Base-by-base conservation (phyloP, 1,140 invertebrate genomes). In the Triops longicaudatus region DNA sequence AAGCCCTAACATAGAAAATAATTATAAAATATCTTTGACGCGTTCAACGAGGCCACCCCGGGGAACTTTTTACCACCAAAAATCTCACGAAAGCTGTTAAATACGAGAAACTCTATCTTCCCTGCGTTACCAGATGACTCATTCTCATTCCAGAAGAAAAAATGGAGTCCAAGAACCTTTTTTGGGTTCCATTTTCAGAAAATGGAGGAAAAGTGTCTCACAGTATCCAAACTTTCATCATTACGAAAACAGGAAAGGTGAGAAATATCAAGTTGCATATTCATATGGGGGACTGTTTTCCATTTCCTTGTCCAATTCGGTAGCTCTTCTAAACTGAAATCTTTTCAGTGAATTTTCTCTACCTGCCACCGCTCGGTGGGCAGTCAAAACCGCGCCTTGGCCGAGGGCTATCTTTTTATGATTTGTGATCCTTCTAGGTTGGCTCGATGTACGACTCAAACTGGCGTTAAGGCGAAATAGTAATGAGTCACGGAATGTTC, bases 211-310 rank as follows among this genome's bases (percentile, higher is more conserved):
- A 37, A 37, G 7, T 7, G 7, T 37, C 31, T 37, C 31, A 37
- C 31, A 37, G 31, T 37, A 37, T 7, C 31, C 31, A 37, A 37
- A 37, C 31, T 37, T 37, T 37, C 7, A 2, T 37, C 31, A 37
- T 37, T 37, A 37, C 22, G 50, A 22, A 63, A n/a, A 17, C 22
- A n/a, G 22, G 22, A 63, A 63, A 22, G 50, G 50, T 63, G 50
- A 63, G 50, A 63, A 63, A 63, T 63, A 22, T 63, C 50, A 22
- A 22, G 50, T 63, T 63, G 50, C 50, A 63, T 63, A 63, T 63
- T 63, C 50, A 63, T 63, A 22, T 63, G 14, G 14, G 50, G 17
- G n/a, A 63, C 50, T 17, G 14, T 17, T 63, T 63, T 63, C 50
- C 50, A 63, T 63, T 63, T 63, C 17, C 50, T 63, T 22, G 50